Evolutionary conservation across 2,113 vertebrate genomes (phyloP).

Genomic region (Mus pahari): DNA sequence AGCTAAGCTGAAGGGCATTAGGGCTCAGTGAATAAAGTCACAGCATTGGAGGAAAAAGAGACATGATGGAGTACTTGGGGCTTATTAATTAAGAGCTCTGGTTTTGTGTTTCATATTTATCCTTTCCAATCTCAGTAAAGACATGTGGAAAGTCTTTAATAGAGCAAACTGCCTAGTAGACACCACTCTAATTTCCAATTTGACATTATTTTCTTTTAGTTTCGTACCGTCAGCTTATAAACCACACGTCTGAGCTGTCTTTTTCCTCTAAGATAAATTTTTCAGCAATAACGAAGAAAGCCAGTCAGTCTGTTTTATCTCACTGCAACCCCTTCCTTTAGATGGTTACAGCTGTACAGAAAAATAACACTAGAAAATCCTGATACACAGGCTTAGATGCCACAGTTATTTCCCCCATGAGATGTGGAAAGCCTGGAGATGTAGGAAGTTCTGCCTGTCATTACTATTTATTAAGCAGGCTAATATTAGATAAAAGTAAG

Average conservation of each 20-base stretch:
- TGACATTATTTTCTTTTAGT: conserved; percentile 3
- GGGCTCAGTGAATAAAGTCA: not conserved
- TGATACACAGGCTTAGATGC: not conserved
- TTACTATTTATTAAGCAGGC: not conserved
- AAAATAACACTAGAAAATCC: conserved; percentile 1
- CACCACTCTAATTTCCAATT: conserved; percentile 4
- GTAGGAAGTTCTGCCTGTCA: not conserved
- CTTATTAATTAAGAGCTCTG: not conserved
- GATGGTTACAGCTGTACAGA: not conserved
- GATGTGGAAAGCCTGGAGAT: not conserved
- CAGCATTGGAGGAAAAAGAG: not conserved
- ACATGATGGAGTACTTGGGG: not conserved
- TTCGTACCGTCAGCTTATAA: not conserved
- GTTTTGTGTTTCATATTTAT: conserved; percentile 1
- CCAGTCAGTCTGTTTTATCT: not conserved
- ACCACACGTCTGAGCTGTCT: not conserved
- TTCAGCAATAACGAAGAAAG: conserved; percentile 26
- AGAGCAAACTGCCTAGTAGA: not conserved
- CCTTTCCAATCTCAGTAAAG: conserved; percentile 12
- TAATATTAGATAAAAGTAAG: not conserved
- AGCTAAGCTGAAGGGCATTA: not conserved
- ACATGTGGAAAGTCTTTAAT: not conserved
- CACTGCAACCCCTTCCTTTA: not conserved
- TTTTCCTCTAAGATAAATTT: conserved; percentile 25
- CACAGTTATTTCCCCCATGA: not conserved